Conservation (phyloP, 1,140 invertebrate genomes). For the Bombus impatiens region DNA sequence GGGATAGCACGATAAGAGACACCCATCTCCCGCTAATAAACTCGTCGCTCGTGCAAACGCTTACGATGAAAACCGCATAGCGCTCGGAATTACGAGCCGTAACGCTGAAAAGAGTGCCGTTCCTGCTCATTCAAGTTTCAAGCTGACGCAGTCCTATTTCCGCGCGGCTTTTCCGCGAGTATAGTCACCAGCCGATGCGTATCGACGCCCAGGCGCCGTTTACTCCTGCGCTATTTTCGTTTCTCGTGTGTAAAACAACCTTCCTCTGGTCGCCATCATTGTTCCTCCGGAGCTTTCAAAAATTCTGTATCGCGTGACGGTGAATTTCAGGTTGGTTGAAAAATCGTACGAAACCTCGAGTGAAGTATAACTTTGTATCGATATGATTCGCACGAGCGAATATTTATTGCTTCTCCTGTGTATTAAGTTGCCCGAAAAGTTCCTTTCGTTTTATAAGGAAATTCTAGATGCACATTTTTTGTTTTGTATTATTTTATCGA, state of each 20-base stretch:
- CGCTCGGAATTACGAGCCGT: neutral
- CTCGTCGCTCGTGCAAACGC: neutral
- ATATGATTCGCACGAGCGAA: too few relatives aligned
- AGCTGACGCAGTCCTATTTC: neutral
- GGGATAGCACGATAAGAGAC: neutral
- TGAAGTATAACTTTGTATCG: too few relatives aligned
- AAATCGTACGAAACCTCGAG: neutral
- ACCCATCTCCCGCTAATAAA: neutral
- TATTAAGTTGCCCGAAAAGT: too few relatives aligned
- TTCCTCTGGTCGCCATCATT: neutral
- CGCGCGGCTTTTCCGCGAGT: neutral
- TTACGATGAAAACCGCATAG: neutral
- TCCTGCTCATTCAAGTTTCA: neutral
- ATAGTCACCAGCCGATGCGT: neutral
- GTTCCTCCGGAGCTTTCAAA: too few relatives aligned
- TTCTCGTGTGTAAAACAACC: neutral
- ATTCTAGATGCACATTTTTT: too few relatives aligned
- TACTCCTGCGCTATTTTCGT: neutral
- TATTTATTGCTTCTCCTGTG: too few relatives aligned
- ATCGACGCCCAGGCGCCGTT: neutral
- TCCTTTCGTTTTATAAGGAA: too few relatives aligned
- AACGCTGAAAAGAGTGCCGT: neutral
- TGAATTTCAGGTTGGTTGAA: neutral
- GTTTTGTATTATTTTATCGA: too few relatives aligned
- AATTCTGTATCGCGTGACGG: neutral